These are phyloP conservation scores for Lepidocyrtoides sp. DNA, from an alignment of 2,888 invertebrate genomes.

Conservation along the genomic window DNA sequence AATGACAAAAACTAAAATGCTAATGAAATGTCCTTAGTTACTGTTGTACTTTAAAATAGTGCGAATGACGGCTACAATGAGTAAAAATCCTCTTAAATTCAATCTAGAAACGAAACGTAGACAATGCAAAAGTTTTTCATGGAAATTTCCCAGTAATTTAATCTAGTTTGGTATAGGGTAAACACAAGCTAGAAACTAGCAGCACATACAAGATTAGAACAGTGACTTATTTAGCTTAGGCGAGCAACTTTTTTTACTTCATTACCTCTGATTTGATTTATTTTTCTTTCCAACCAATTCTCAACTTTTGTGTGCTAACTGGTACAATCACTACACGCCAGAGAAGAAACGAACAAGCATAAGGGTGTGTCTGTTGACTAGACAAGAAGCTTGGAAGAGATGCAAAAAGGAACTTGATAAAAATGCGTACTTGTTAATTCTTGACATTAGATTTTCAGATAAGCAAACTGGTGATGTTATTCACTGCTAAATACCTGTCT, in stretches of 20 bases:
- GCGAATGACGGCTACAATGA: not conserved
- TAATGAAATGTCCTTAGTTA: not conserved
- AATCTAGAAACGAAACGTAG: not conserved
- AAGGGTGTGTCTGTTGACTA: not conserved
- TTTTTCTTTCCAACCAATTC: not conserved
- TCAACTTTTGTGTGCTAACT: not conserved
- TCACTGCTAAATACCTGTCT: constrained; percentile 61
- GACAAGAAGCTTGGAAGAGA: not conserved
- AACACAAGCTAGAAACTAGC: not conserved
- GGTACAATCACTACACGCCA: not conserved
- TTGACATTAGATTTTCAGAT: constrained; percentile 26
- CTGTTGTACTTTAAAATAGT: too few species aligned
- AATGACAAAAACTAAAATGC: not conserved
- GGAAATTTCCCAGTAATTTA: constrained; percentile 28
- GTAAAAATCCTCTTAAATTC: constrained; percentile 19
- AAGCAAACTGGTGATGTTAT: constrained; percentile 33
- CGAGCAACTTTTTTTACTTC: constrained; percentile 31
- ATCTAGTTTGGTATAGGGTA: not conserved
- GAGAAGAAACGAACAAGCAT: not conserved
- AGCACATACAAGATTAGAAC: not conserved
- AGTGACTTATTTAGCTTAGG: not conserved
- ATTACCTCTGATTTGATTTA: constrained; percentile 63
- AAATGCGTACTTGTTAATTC: constrained; percentile 50
- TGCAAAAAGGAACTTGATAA: constrained; percentile 20
- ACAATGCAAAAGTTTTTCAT: not conserved